Base-by-base conservation (phyloP, 2,797 vertebrate genomes). In the Cossypha dichroa region DNA sequence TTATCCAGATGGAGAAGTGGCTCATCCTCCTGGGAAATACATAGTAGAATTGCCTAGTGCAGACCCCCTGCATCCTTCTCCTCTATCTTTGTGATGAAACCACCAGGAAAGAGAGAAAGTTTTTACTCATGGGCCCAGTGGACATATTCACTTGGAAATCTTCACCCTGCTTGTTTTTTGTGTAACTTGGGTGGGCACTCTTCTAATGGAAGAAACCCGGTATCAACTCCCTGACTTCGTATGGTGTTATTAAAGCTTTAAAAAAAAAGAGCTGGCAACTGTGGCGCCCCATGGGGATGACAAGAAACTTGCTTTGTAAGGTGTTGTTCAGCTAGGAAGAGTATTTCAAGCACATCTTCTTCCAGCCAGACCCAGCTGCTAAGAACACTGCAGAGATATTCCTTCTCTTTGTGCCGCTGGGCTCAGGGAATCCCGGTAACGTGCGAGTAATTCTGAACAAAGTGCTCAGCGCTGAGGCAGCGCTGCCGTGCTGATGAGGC, bases 381-480 rank as follows among this genome's bases (percentile, higher is more conserved):
- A 25, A 49, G 62, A 85, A 18, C 26, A 9, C 43, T 48, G 76
- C 41, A 31, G 68, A 72, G 52, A 72, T 5, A 45, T 59, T 38
- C 60, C 36, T 68, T 29, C 83, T 12, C 43, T 72, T 72, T 28
- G 0, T 3, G 40, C 58, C 0, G 0, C 5, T 5, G 0, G 78
- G 54, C 58, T 58, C 28, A 31, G 84, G 86, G 92, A 91, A 77
- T 83, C 68, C 84, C 1, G 0, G 78, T 31, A 95, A 96, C 5
- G 1, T 64, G 72, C 21, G 15, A 94, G 91, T 84, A 68, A 62
- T 28, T 62, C 82, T 25, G 66, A 83, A 78, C 76, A 90, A 93
- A 92, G 78, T 66, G 54, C 40, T 82, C 64, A 29, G 66, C 2
- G 13, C 58, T 28, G 69, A 15, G 11, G 38, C 81, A 81, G 73